Base-by-base conservation (phyloP, 1,140 invertebrate genomes). In the Pygmarrhopalites habei region DNA sequence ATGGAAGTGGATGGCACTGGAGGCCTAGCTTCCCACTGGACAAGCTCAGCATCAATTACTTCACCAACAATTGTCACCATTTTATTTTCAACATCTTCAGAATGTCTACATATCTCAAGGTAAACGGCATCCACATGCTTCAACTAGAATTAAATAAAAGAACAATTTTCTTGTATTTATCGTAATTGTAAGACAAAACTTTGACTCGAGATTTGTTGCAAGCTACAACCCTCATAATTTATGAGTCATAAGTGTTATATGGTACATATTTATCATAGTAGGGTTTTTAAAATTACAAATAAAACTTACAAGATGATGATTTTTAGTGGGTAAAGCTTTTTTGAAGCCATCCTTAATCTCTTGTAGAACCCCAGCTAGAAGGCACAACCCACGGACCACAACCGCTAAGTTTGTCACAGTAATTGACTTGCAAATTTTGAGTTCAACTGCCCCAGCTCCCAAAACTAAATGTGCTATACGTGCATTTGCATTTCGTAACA, bases 361-460 rank as follows among this genome's bases (percentile, higher is more conserved):
- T 5, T 86, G 86, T 71, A 90, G 14, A 89, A 74, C 39, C 96
- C 81, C 19, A 89, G 78, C 72, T 89, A 68, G 46, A 15, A 85
- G 72, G 85, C 73, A 95, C 74, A 77, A 88, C 59, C 81, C 94
- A 65, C 95, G 82, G 10, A 90, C 91, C 0, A 93, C 90, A 63
- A 98, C 77, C 10, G 92, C 94, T 64, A 98, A 79, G 80, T 95
- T 97, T 43, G 88, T 90, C 65, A 89, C 94, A 0, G 92, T 95
- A 52, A 99, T 99, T 46, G 92, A 96, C 79, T 96, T 98, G 43
- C 98, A 78, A 1, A 95, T 94, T 64, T 92, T 86, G 73, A 92
- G 87, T 30, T 75, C 76, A 72, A 98, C 83, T 1, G 96, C 95
- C 30, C 93, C 94, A 30, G 94, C 95, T 52, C 94, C 94, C 25